Conservation (phyloP, 2,888 invertebrate species). For the Teleogryllus oceanicus region DNA sequence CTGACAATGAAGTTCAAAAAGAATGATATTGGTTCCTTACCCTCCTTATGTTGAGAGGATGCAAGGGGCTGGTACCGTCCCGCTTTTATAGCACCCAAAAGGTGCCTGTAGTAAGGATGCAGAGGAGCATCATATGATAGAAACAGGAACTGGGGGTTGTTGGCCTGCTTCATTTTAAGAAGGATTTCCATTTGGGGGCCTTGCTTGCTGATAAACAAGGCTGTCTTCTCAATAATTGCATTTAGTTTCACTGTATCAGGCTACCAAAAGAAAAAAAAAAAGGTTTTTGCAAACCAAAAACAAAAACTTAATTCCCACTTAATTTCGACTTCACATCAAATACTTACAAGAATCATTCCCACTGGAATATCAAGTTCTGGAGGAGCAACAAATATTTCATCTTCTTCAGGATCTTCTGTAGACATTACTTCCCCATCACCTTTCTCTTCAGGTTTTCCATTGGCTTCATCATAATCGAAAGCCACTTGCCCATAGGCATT, state of each 20-base stretch:
- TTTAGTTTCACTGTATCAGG: constrained; percentile 84
- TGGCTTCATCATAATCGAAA: constrained; percentile 65
- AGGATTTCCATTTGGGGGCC: constrained; percentile 98
- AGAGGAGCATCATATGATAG: constrained; percentile 79
- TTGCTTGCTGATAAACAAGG: constrained; percentile 80
- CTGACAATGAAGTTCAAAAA: too few relatives aligned
- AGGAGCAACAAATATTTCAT: constrained; percentile 72
- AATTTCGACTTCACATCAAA: neutral
- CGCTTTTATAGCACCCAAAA: constrained; percentile 65
- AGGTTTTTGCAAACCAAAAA: neutral
- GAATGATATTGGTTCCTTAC: constrained; percentile 26
- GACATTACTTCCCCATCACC: constrained; percentile 49
- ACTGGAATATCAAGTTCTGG: constrained; percentile 71
- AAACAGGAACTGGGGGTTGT: constrained; percentile 91
- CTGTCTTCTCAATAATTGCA: constrained; percentile 93
- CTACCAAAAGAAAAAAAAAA: constrained; percentile 51
- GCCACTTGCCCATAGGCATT: constrained; percentile 67
- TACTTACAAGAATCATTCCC: constrained; percentile 66
- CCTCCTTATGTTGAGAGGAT: constrained; percentile 48
- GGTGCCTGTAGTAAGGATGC: constrained; percentile 84
- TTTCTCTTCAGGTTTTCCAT: constrained; percentile 43
- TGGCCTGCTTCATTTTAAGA: constrained; percentile 93
- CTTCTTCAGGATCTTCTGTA: constrained; percentile 53
- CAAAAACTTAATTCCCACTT: neutral
- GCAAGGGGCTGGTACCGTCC: constrained; percentile 56